Evolutionary conservation across 2,797 vertebrate genomes (phyloP).

Genomic region (Helicolenus hilgendorfi): DNA sequence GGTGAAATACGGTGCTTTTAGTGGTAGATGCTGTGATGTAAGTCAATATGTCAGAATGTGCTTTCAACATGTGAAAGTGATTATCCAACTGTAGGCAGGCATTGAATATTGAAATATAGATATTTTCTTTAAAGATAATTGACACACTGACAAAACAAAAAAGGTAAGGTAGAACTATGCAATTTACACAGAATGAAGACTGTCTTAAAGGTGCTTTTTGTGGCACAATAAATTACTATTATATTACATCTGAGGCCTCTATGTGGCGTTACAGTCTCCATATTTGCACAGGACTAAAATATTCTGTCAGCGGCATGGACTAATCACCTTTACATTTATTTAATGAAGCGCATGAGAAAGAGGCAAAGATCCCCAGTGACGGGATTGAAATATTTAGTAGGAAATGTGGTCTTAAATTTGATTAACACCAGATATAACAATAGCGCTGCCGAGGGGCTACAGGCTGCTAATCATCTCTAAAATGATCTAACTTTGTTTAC

Average conservation of each 20-base stretch:
- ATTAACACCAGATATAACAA: background rate
- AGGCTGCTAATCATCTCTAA: conserved; percentile 4
- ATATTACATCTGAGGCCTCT: background rate
- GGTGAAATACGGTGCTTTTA: background rate
- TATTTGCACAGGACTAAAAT: background rate
- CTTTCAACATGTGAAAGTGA: background rate
- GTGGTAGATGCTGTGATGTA: background rate
- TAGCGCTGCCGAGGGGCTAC: background rate
- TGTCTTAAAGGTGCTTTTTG: background rate
- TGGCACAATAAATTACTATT: background rate
- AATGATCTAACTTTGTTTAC: background rate
- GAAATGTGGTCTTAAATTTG: background rate
- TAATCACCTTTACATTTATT: background rate
- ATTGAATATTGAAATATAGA: background rate
- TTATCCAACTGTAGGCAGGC: background rate
- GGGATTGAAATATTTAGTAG: background rate
- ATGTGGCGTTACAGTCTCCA: background rate
- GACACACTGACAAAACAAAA: background rate
- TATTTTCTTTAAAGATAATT: background rate
- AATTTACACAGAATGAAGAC: background rate
- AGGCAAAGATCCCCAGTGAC: background rate
- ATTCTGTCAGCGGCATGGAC: background rate
- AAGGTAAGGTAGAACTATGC: background rate
- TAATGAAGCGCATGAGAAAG: background rate
- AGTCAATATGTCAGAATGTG: background rate